Evolutionary conservation across 2,113 vertebrate genomes (phyloP).

Genomic region (Dicrurus megarhynchus): DNA sequence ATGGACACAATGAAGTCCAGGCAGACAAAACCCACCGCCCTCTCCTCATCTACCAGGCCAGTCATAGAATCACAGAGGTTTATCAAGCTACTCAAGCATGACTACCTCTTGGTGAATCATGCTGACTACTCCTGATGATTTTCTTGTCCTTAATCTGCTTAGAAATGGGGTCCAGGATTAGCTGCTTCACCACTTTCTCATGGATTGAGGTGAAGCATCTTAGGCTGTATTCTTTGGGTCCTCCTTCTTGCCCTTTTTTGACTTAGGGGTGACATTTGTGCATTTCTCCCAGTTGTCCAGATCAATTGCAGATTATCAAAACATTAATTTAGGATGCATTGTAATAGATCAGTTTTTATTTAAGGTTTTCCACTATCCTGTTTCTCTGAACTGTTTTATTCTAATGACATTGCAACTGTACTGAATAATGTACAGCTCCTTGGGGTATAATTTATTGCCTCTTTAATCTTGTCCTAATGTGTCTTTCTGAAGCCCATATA

Average conservation of each 20-base stretch:
- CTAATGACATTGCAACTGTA: not conserved
- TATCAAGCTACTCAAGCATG: not conserved
- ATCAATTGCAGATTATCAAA: not conserved
- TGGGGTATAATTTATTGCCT: not conserved
- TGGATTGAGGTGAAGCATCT: not conserved
- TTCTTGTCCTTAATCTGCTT: not conserved
- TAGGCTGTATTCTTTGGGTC: not conserved
- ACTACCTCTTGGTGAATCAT: not conserved
- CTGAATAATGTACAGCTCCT: not conserved
- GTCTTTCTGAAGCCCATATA: not conserved
- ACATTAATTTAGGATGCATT: not conserved
- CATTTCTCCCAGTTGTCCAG: not conserved
- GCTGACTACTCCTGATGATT: not conserved
- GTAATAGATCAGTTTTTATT: not conserved
- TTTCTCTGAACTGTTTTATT: not conserved
- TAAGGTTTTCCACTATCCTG: not conserved
- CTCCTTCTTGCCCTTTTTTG: not conserved
- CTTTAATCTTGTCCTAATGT: not conserved
- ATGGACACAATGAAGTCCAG: not conserved
- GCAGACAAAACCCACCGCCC: not conserved
- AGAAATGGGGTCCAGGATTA: not conserved
- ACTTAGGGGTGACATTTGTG: not conserved
- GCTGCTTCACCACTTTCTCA: not conserved
- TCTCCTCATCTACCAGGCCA: not conserved
- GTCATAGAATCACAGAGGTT: not conserved